Conservation (phyloP, 2,113 vertebrate genomes). For the Hyaena hyaena region DNA sequence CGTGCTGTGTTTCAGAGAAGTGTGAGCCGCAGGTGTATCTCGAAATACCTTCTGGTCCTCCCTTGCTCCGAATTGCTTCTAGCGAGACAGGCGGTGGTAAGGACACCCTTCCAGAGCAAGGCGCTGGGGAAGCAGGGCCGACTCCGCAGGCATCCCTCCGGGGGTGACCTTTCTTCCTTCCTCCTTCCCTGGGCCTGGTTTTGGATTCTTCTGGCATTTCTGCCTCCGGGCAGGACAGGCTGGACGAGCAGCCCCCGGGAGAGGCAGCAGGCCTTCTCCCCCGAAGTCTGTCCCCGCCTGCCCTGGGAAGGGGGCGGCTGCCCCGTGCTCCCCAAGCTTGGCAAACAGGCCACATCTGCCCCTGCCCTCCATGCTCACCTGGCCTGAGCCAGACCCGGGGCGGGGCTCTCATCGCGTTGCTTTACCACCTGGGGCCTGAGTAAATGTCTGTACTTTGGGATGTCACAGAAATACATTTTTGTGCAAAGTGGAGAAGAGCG, state of each 20-base stretch:
- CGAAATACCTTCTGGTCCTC: not conserved
- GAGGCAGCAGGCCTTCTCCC: not conserved
- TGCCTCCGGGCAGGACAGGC: not conserved
- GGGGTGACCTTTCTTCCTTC: not conserved
- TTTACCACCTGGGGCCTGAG: conserved; percentile 51
- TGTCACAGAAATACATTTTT: conserved; percentile 83
- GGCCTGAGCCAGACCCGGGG: conserved; percentile 29
- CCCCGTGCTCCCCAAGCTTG: not conserved
- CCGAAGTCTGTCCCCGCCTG: not conserved
- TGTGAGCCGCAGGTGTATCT: not conserved
- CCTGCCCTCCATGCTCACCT: not conserved
- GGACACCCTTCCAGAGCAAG: not conserved
- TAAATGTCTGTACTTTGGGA: conserved; percentile 75
- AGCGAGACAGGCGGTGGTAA: not conserved
- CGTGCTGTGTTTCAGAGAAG: not conserved
- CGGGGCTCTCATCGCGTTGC: conserved; percentile 35
- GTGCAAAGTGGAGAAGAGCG: conserved; percentile 75
- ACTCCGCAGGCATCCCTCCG: not conserved
- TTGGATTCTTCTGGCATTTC: not conserved
- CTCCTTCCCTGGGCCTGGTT: not conserved
- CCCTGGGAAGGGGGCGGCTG: not conserved
- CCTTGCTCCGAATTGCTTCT: not conserved
- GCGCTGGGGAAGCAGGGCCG: not conserved
- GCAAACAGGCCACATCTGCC: not conserved
- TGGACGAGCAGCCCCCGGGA: not conserved